Evolutionary conservation across 1,140 invertebrate species (phyloP), one percentile per base, ranked within the genome.

Genomic region (Achroia grisella): DNA sequence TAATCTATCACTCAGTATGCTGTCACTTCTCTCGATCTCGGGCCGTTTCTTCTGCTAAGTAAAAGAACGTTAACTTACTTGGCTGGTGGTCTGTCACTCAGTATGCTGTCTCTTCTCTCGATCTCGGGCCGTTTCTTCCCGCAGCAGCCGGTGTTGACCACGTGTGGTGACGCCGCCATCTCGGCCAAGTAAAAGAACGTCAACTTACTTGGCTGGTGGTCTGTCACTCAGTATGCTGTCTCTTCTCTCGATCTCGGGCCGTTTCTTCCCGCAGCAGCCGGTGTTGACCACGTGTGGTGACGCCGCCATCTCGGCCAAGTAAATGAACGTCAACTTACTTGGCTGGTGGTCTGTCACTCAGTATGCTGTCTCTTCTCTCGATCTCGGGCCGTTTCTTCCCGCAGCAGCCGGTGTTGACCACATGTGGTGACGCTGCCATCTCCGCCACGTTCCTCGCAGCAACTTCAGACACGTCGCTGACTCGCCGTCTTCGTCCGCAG

Each of bases 221-320:
- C 69, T 57, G 46, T 85, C 73, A 40, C 83, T 87, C 8, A 86
- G 43, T 52, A 87, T 87, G 34, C 85, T 87, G 44, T 87, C 85
- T 15, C 85, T 64, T 32, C 85, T 67, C 28, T 82, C 62, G 4
- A 61, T 60, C 34, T 65, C 44, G 2, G 12, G 14, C 43, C 48
- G 44, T 43, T 63, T 67, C 44, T 66, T 64, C n/a, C 77, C 73
- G 10, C 73, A 83, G 55, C 76, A 83, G 23, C 71, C 67, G 0
- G 60, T 48, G 28, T 76, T 71, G 23, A 70, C 63, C 14, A 62
- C 56, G 4, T 59, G 63, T 0, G 69, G 52, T 8, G 65, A 63
- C 33, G 68, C 56, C 27, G 64, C 64, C 8, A 58, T 44, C 14
- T 58, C 62, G n/a, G 45, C 50, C n/a, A 62, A 40, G 17, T 48